These are phyloP conservation scores for Tethya wilhelma DNA, from an alignment of 37 sponge, comb jelly and placozoan genomes.

Conservation along the genomic window DNA sequence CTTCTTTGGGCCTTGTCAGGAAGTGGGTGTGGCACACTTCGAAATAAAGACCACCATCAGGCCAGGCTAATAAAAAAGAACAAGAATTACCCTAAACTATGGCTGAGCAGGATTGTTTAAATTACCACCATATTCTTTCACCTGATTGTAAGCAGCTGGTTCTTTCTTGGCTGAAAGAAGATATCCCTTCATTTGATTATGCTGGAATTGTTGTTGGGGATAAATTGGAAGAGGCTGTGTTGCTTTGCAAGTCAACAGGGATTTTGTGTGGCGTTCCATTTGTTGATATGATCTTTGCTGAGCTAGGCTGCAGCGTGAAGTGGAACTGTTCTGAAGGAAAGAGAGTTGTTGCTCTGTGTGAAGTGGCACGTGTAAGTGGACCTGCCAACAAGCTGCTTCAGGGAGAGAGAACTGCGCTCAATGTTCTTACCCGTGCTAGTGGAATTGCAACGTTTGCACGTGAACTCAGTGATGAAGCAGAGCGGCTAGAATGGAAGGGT, in stretches of 20 bases:
- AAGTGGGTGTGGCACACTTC: no score
- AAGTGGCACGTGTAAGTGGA: slow-evolving; percentile 76
- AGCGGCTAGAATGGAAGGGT: slow-evolving; percentile 74
- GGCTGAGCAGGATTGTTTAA: no score
- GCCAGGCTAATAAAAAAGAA: no score
- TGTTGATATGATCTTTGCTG: slow-evolving; percentile 74
- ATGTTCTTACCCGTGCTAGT: slow-evolving; percentile 84
- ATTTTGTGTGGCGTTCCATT: slow-evolving; percentile 90
- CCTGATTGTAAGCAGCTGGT: slow-evolving; percentile 48
- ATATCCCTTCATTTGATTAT: slow-evolving; percentile 90
- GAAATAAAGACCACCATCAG: no score
- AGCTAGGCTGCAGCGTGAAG: slow-evolving; percentile 77
- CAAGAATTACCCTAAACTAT: no score
- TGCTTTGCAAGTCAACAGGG: slow-evolving; percentile 88
- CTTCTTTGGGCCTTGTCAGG: no score
- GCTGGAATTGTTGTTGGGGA: slow-evolving; percentile 88
- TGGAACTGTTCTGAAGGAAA: slow-evolving; percentile 82
- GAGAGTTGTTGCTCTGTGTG: slow-evolving; percentile 42
- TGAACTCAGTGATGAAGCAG: slow-evolving; percentile 47
- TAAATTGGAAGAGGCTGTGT: slow-evolving; percentile 67
- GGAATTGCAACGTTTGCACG: slow-evolving; percentile 87
- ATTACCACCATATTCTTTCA: slow-evolving; percentile 43
- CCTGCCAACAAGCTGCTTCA: slow-evolving; percentile 77
- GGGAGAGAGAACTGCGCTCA: slow-evolving; percentile 92
- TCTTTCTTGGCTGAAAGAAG: slow-evolving; percentile 82